A percentile compares a stretch with the other conserved stretches of the same genome.
Evolutionary conservation across 2,888 invertebrate species (phyloP).

Genomic region (Archips crataeganus): DNA sequence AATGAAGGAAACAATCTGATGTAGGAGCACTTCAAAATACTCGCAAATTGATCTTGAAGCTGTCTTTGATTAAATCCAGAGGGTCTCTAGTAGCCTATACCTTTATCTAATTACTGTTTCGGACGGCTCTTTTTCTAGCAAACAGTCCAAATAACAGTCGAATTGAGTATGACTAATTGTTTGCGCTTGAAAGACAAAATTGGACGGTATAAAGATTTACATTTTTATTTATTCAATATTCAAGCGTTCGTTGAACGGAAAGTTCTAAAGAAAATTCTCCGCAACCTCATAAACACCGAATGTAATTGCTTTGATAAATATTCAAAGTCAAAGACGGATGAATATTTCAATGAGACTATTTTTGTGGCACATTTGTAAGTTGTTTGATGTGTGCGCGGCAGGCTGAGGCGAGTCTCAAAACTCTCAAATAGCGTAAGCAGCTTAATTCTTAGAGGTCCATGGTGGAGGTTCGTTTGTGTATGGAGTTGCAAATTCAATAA

Average conservation of each 20-base stretch:
- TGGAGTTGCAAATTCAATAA: too few relatives aligned
- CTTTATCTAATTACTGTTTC: background rate
- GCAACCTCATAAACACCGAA: constrained; percentile 7
- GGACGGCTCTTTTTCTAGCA: constrained; percentile 4
- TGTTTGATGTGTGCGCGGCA: background rate
- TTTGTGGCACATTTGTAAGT: background rate
- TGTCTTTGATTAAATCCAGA: background rate
- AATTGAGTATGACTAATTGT: constrained; percentile 13
- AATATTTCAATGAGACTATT: background rate
- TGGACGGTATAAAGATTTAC: constrained; percentile 1
- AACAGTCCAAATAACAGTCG: background rate
- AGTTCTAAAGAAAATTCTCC: background rate
- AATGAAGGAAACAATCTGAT: background rate
- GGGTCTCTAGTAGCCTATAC: background rate
- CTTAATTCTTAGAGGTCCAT: too few relatives aligned
- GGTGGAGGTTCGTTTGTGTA: too few relatives aligned
- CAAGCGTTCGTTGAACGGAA: background rate
- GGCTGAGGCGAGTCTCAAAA: background rate
- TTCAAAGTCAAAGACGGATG: constrained; percentile 1
- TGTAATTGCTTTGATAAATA: constrained; percentile 23
- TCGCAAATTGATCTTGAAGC: background rate
- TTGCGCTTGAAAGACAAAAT: constrained; percentile 1
- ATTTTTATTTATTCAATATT: constrained; percentile 10
- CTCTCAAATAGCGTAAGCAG: too few relatives aligned
- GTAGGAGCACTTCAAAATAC: background rate